phyloP scores from a whole-genome alignment of 2,113 vertebrate genomes.

The Nymphicus hollandicus region DNA sequence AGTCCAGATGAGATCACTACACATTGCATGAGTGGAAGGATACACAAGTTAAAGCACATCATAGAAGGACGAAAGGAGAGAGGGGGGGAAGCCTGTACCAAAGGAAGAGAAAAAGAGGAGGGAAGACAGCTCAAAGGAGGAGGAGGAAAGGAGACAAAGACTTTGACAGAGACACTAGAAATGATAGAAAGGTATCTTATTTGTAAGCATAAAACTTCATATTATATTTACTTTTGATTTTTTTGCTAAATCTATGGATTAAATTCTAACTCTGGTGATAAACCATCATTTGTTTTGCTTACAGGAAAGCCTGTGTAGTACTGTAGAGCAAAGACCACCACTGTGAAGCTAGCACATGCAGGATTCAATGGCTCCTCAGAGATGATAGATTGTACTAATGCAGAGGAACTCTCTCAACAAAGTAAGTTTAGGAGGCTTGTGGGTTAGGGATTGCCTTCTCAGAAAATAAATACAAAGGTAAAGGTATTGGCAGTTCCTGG shows the following conservation, averaged over 20 bases:
- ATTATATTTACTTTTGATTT: not conserved
- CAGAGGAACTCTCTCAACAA: not conserved
- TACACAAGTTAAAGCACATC: not conserved
- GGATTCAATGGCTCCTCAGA: not conserved
- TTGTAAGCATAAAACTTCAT: not conserved
- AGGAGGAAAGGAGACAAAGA: not conserved
- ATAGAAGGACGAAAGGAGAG: not conserved
- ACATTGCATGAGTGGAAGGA: not conserved
- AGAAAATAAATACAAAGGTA: not conserved
- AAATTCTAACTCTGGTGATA: not conserved
- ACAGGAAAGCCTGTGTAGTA: not conserved
- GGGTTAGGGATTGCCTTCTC: not conserved
- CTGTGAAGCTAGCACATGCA: not conserved
- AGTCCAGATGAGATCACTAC: not conserved
- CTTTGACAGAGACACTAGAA: not conserved
- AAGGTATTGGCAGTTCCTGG: not conserved
- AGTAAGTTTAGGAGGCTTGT: not conserved
- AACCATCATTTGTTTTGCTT: not conserved
- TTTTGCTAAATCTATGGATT: not conserved
- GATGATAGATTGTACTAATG: not conserved
- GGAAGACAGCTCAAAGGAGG: not conserved
- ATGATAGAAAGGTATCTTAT: not conserved
- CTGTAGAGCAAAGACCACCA: not conserved
- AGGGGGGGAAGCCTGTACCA: rapidly evolving
- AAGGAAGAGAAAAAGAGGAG: not conserved